Base-by-base conservation (phyloP, 2,113 vertebrate genomes). In the human region DNA sequence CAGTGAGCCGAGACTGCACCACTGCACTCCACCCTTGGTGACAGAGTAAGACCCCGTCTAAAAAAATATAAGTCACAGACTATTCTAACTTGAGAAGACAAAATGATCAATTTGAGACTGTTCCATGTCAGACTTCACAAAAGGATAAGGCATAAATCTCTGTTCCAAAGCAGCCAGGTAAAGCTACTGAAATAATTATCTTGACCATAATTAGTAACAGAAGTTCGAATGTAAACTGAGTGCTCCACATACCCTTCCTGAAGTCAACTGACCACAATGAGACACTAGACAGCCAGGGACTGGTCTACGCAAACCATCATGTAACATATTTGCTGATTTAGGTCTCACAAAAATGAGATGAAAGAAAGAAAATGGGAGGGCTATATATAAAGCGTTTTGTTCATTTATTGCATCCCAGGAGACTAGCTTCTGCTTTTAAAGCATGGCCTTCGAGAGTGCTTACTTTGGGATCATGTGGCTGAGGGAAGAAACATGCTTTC, bases 351-450 rank as follows among this genome's bases (percentile, higher is more conserved):
- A 8, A 94, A 83, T 43, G 17, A 89, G 38, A 96, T 10, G 23
- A 85, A 89, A 73, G 32, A 52, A 79, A 70, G 20, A 87, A 90
- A 93, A 96, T 8, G 18, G 50, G 9, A 96, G 18, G 52, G 64
- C n/a, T 89, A 38, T 38, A 79, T 32, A 82, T 59, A 8, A 88
- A 75, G n/a, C 18, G 48, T 81, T 83, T 85, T 32, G 35, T 92
- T n/a, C 38, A 88, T 30, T 9, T 84, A 72, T 5, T 92, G 5
- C 16, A 81, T 72, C 17, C 68, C 45, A 89, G 45, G 64, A 72
- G 95, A 89, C 13, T 32, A n/a, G 40, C 40, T 82, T 81, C 20
- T 78, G 38, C 82, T 89, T 93, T 78, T 85, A 89, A 89, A 97
- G 48, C 27, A 59, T 35, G 40, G 81, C 80, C n/a, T 93, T 43